These are phyloP conservation scores for Centropyge bicolor DNA, from an alignment of 2,797 vertebrate genomes.

Conservation along the genomic window DNA sequence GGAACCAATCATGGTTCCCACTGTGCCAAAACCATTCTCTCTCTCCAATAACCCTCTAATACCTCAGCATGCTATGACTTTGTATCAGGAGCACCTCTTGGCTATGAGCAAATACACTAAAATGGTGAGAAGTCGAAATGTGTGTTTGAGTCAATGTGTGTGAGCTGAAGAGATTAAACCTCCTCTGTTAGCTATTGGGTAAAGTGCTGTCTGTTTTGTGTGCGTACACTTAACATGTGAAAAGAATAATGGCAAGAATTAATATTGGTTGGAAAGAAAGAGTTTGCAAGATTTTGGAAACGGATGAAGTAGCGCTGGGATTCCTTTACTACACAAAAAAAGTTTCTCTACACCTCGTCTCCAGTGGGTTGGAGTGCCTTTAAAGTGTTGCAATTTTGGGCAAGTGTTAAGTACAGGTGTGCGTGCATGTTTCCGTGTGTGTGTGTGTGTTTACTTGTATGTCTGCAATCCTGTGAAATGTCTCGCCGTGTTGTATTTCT, in stretches of 20 bases:
- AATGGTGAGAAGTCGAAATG: constrained; percentile 25
- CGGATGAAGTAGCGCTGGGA: constrained; percentile 17
- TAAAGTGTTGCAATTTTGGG: constrained; percentile 45
- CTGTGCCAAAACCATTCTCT: constrained; percentile 56
- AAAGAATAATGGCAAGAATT: constrained; percentile 3
- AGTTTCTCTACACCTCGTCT: constrained; percentile 7
- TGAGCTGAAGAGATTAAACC: constrained; percentile 2
- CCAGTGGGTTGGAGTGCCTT: constrained; percentile 27
- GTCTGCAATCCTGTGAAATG: constrained; percentile 29
- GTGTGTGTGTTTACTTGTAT: constrained; percentile 26
- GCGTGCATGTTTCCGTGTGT: constrained; percentile 22
- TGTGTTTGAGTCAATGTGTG: constrained; percentile 10
- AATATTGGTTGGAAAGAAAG: constrained; percentile 23
- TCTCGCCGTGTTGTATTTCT: constrained; percentile 49
- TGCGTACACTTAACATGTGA: constrained; percentile 3
- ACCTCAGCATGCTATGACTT: constrained; percentile 45
- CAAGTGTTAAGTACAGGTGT: constrained; percentile 40
- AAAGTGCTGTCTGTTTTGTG: neutral
- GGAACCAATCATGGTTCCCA: constrained; percentile 47
- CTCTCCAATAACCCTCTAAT: constrained; percentile 58
- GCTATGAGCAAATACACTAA: constrained; percentile 24
- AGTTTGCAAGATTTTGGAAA: constrained; percentile 16
- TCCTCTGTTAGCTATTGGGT: neutral
- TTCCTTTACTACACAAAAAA: constrained; percentile 17
- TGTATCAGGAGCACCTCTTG: constrained; percentile 53